Base-by-base conservation (phyloP, 2,888 invertebrate genomes). In the Spisula subtruncata region DNA sequence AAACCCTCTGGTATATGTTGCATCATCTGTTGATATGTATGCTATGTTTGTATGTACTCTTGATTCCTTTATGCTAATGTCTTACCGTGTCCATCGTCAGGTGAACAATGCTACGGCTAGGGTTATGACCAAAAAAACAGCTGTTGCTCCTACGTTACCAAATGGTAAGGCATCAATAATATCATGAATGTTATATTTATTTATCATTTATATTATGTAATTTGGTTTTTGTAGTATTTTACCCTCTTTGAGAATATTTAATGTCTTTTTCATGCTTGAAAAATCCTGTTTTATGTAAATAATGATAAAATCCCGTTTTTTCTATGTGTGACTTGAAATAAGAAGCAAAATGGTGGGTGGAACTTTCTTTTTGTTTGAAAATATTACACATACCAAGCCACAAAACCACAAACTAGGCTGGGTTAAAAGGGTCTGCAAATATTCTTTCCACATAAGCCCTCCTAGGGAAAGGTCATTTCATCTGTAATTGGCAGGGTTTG, bases 81-180 rank as follows among this genome's bases (percentile, higher is more conserved):
- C 95, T 97, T 91, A 91, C 93, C 92, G 93, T 75, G 75, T 75
- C 75, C 75, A 35, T 75, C 75, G 35, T 35, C 96, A 96, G 99
- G 99, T 99, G 97, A 99, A 99, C 98, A 99, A 99, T 97, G 99
- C 99, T 96, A 99, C 99, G 96, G 99, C 99, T 96, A 98, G 99
- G 97, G 99, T 99, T 97, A 99, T 99, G 98, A 99, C 99, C 97
- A 99, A 99, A 98, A 99, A 99, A 95, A 92, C 94, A 92, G 94
- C 94, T 93, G 94, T 95, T 92, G 94, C 95, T 92, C 95, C 96
- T 93, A 95, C 95, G 91, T 94, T 96, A 92, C 95, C 95, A 93
- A 95, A 95, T 95, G 96, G 96, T 96, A 95, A 95, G 96, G 94
- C 91, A 91, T 92, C 85, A 83, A 41, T 89, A 90, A 87, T 85